phyloP scores from a whole-genome alignment of 2,797 vertebrate species.

The Coregonus sp. region DNA sequence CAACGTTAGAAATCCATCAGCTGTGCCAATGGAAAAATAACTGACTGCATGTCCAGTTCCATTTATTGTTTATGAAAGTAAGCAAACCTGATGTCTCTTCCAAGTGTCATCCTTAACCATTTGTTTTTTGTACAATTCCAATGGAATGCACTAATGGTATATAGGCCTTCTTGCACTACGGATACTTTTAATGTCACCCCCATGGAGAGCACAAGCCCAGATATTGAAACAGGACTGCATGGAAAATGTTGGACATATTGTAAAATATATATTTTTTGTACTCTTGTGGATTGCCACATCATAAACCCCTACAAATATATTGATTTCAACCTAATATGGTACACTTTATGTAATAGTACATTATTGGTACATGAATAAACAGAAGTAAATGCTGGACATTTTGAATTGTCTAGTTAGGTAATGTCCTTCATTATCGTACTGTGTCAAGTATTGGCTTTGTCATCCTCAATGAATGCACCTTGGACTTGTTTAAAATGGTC shows the following conservation, averaged over 20 bases:
- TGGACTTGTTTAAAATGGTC: not conserved
- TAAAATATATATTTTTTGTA: not conserved
- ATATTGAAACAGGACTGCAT: slow-evolving; percentile 8
- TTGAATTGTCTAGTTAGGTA: not conserved
- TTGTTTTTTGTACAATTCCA: slow-evolving; percentile 49
- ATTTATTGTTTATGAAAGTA: not conserved
- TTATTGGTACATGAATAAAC: not conserved
- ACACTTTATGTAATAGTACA: not conserved
- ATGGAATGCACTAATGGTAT: slow-evolving; percentile 42
- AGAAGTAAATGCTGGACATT: not conserved
- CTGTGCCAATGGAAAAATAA: not conserved
- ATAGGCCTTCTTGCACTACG: not conserved
- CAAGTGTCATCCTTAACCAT: not conserved
- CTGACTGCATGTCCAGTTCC: slow-evolving; percentile 52
- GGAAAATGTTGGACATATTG: not conserved
- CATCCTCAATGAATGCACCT: not conserved
- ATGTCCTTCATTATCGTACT: not conserved
- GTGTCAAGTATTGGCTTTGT: not conserved
- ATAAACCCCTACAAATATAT: no score
- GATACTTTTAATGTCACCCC: not conserved
- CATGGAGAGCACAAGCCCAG: not conserved
- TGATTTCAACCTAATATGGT: not conserved
- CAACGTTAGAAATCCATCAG: not conserved
- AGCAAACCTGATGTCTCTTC: not conserved
- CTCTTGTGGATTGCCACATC: not conserved